These are phyloP conservation scores for Anagrus nilaparvatae DNA, from an alignment of 1,140 invertebrate genomes.

Conservation along the genomic window DNA sequence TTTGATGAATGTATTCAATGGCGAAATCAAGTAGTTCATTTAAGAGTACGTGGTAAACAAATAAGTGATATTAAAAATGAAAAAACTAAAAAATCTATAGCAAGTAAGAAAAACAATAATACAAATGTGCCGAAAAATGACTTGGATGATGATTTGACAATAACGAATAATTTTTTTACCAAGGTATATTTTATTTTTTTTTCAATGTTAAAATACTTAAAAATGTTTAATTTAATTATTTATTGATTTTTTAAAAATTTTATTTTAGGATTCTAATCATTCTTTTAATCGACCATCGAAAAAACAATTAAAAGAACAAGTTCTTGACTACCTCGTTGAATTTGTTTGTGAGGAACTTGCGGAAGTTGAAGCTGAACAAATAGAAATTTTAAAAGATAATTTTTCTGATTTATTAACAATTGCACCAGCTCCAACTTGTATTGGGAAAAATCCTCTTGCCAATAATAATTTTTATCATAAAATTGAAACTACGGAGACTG, in stretches of 20 bases:
- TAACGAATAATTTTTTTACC: neutral
- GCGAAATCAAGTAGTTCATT: slow-evolving; percentile 31
- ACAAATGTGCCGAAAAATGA: too few species aligned
- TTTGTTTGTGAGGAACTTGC: slow-evolving; percentile 27
- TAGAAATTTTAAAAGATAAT: slow-evolving; percentile 20
- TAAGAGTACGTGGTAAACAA: slow-evolving; percentile 29
- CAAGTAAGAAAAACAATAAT: neutral
- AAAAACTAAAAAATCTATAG: slow-evolving; percentile 1
- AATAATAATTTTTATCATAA: slow-evolving; percentile 15
- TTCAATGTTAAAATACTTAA: too few species aligned
- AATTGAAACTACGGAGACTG: neutral
- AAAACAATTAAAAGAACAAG: slow-evolving; percentile 22
- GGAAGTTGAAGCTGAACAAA: slow-evolving; percentile 12
- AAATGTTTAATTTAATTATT: too few species aligned
- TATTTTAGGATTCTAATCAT: too few species aligned
- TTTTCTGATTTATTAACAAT: slow-evolving; percentile 28
- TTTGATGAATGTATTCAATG: slow-evolving; percentile 36
- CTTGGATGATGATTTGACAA: neutral
- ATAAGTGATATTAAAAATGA: slow-evolving; percentile 7
- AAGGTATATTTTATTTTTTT: neutral
- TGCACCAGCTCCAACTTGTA: slow-evolving; percentile 23
- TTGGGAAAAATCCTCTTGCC: slow-evolving; percentile 20
- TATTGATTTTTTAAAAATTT: too few species aligned
- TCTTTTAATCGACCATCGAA: slow-evolving; percentile 17
- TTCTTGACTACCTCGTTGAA: slow-evolving; percentile 29